phyloP scores from a whole-genome alignment of 2,888 invertebrate genomes.

The Odiellus spinosus region DNA sequence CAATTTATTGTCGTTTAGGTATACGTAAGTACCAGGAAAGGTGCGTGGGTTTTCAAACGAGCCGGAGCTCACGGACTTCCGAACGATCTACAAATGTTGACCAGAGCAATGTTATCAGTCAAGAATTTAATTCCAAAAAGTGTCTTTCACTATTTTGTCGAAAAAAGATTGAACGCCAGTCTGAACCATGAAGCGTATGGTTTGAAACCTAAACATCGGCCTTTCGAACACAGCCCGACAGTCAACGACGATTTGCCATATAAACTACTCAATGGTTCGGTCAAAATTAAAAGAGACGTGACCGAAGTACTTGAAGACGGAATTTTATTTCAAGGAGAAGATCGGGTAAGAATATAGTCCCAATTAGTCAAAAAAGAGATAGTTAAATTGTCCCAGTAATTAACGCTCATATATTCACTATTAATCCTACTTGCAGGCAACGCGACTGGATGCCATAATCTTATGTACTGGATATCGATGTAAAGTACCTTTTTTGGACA shows the following conservation, averaged over 20 bases:
- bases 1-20: conserved; percentile 23
- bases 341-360: conserved; percentile 13
- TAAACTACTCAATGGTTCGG: conserved; percentile 29
- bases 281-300: conserved; percentile 27
- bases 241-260: conserved; percentile 34
- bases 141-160: conserved; percentile 9
- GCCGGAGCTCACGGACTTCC: conserved; percentile 26
- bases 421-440: conserved; percentile 24
- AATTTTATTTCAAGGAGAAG: conserved; percentile 27
- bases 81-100: conserved; percentile 17
- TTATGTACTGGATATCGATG: conserved; percentile 1
- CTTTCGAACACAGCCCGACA: conserved; percentile 22
- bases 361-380: not conserved
- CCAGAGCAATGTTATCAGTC: conserved; percentile 3
- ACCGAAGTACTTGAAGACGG: conserved; percentile 23
- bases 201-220: conserved; percentile 29
- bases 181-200: conserved; percentile 31
- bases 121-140: conserved; percentile 10
- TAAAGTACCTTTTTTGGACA: conserved; percentile 26
- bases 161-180: conserved; percentile 21
- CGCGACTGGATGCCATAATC: conserved; percentile 25
- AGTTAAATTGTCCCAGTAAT: not conserved
- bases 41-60: conserved; percentile 35
- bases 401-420: conserved; percentile 10
- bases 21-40: conserved; percentile 33